Evolutionary conservation across 2,797 vertebrate genomes (phyloP).

Genomic region (Lycodopsis pacificus): DNA sequence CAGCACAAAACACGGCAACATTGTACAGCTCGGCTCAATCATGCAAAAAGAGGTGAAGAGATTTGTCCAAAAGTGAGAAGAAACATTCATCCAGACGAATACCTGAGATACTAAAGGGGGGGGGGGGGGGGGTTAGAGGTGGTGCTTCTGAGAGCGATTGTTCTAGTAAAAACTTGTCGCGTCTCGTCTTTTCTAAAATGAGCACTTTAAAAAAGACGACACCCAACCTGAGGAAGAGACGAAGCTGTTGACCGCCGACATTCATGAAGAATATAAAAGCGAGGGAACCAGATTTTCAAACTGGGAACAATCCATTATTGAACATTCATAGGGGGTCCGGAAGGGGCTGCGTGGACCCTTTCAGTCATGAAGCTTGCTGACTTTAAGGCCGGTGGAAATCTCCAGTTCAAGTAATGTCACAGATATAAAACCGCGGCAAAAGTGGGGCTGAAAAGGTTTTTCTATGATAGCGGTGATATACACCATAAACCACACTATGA

Average conservation of each 20-base stretch:
- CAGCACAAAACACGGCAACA: conserved; percentile 41
- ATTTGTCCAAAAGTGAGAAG: conserved; percentile 24
- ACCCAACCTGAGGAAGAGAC: conserved; percentile 28
- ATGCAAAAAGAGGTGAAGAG: conserved; percentile 47
- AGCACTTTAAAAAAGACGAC: conserved; percentile 23
- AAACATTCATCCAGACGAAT: conserved; percentile 41
- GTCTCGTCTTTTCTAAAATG: conserved; percentile 4
- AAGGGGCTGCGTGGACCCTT: conserved; percentile 17
- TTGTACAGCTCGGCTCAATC: conserved; percentile 63
- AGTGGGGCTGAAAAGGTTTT: conserved; percentile 9
- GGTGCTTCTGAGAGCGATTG: conserved; percentile 23
- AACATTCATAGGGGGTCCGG: conserved; percentile 45
- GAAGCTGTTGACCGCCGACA: background rate
- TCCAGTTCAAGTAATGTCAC: conserved; percentile 69
- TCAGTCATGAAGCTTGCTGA: conserved; percentile 32
- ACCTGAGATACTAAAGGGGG: conserved; percentile 67
- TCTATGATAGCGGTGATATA: conserved; percentile 42
- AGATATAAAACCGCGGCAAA: conserved; percentile 36
- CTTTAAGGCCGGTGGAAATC: conserved; percentile 35
- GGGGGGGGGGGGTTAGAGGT: background rate
- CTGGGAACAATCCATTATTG: conserved; percentile 17
- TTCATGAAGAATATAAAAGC: background rate
- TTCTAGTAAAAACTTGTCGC: conserved; percentile 8
- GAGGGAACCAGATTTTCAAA: conserved; percentile 9
- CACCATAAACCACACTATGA: conserved; percentile 16